Percentiles rank a stretch among this genome's conserved stretches.
phyloP scores from a whole-genome alignment of 2,113 vertebrate species.

The Esox niger region DNA sequence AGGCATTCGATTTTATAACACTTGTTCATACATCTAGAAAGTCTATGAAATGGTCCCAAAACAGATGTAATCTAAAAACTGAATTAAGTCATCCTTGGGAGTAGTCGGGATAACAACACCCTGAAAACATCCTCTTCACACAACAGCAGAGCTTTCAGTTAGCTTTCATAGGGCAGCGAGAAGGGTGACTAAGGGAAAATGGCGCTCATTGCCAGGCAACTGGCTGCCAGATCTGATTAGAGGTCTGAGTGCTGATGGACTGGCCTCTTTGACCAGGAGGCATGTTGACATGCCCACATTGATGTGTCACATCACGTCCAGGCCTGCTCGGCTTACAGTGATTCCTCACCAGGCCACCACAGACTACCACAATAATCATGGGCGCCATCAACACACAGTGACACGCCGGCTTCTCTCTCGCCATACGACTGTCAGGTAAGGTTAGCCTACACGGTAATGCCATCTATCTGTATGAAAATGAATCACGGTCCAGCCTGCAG shows the following conservation, averaged over 20 bases:
- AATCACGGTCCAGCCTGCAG: too few species aligned
- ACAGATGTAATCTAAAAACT: too few species aligned
- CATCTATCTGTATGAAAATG: too few species aligned
- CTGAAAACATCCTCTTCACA: too few species aligned
- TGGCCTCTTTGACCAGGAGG: not conserved
- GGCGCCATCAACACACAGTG: not conserved
- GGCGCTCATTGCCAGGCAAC: conserved; percentile 3
- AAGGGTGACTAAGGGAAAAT: not conserved
- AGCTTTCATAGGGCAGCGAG: not conserved
- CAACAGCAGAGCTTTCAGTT: conserved; percentile 19
- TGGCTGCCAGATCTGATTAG: conserved; percentile 21
- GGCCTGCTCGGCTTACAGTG: not conserved
- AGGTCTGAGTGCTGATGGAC: not conserved
- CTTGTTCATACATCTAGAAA: too few species aligned
- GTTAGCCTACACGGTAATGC: too few species aligned
- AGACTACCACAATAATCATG: not conserved
- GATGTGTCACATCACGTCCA: conserved; percentile 10
- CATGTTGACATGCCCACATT: conserved; percentile 2
- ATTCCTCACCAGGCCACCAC: not conserved
- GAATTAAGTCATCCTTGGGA: too few species aligned
- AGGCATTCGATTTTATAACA: too few species aligned
- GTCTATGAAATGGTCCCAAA: too few species aligned
- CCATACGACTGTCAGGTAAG: too few species aligned
- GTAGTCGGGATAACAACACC: too few species aligned
- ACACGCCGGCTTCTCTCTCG: too few species aligned